Evolutionary conservation across 2,888 invertebrate genomes (phyloP).

Genomic region (Cerastoderma edule): DNA sequence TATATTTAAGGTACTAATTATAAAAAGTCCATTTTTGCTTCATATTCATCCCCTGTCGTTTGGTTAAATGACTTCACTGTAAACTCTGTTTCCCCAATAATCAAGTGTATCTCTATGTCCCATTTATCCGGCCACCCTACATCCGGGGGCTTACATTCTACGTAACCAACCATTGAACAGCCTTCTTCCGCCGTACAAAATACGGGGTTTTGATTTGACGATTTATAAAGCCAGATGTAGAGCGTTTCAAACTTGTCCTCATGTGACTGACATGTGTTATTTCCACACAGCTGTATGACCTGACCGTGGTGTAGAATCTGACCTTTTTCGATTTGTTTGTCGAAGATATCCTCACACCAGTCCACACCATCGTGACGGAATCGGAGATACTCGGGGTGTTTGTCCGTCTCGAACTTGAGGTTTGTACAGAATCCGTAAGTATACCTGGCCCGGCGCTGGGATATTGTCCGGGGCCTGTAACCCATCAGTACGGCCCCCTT

Average conservation of each 20-base stretch:
- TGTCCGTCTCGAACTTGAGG: conserved; percentile 16
- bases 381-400: conserved; percentile 28
- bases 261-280: conserved; percentile 11
- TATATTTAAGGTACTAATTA: conserved; percentile 7
- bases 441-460: conserved; percentile 24
- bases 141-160: conserved; percentile 28
- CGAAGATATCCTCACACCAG: conserved; percentile 30
- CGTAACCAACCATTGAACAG: conserved; percentile 27
- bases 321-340: conserved; percentile 33
- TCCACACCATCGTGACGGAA: conserved; percentile 25
- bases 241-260: conserved; percentile 22
- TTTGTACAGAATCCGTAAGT: conserved; percentile 38
- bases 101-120: conserved; percentile 24
- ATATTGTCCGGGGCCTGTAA: conserved; percentile 28
- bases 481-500: conserved; percentile 44
- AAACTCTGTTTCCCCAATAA: conserved; percentile 42
- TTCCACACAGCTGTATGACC: conserved; percentile 1
- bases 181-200: conserved; percentile 35
- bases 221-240: conserved; percentile 26
- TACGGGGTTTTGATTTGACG: conserved; percentile 19
- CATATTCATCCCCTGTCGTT: conserved; percentile 28
- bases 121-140: conserved; percentile 34
- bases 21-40: conserved; percentile 37
- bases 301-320: conserved; percentile 28
- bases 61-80: conserved; percentile 27